Evolutionary conservation across 2,888 invertebrate genomes (phyloP), one percentile per base, ranked within the genome.

Genomic region (Cotesia congregata): DNA sequence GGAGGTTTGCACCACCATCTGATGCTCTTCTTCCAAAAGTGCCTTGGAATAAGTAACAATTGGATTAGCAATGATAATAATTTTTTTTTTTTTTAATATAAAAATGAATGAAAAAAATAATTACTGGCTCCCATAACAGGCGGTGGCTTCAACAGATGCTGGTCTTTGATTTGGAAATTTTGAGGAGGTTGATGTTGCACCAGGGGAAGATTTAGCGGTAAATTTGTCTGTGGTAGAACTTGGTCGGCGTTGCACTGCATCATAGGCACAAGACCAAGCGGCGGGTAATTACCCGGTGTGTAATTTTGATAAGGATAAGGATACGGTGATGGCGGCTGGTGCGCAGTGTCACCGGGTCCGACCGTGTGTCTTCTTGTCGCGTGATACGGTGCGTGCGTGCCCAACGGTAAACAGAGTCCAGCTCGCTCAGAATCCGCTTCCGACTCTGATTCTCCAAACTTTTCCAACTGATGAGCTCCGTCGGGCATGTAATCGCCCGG

Each of bases 1-100:
- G 95, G 81, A 98, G 93, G 91, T 98, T 97, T 74, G 98, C 97
- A 76, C 98, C 98, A 83, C 98, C 98, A 91, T 98, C 98, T 12
- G 98, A 98, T 72, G 98, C 98, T 83, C 98, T 93, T 62, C 98
- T 93, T 5, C 97, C 97, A 90, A 96, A 96, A 71, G 94, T 93
- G 65, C 95, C 95, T 82, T 93, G 84, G 1, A 83, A 82, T 77
- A 67, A 61, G 5, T 40, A 67, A 7, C 15, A 17, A n/a, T 62
- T 17, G 62, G 2, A 62, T 62, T 62, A 15, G 60, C 5, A 40
- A 38, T 15, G 17, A 38, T 15, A 20, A 68, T 15, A 77, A 12
- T 74, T 70, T 64, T 39, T 64, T 39, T 20, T 6, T 41, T 38
- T 9, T 9, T 0, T 0, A 61, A 71, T 41, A 67, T 20, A 17